Conservation (phyloP, 2,888 invertebrate species). For the Agriopis aurantiaria region DNA sequence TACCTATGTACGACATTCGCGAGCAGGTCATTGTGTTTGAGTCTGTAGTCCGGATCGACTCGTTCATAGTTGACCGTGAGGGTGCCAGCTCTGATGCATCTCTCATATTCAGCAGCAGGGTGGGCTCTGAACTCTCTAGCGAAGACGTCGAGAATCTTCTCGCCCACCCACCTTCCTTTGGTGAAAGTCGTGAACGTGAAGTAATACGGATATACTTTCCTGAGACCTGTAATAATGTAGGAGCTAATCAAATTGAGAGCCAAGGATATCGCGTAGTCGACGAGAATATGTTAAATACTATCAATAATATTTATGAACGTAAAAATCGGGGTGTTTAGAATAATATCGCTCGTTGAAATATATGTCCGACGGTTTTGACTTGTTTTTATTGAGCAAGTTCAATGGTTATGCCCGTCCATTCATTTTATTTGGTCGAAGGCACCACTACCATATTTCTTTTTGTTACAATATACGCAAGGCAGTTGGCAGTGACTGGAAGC, state of each 20-base stretch:
- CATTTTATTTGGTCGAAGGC: too few species aligned
- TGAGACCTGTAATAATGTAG: constrained; percentile 88
- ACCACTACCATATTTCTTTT: too few species aligned
- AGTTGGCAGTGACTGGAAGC: too few species aligned
- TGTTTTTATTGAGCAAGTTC: too few species aligned
- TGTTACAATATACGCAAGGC: too few species aligned
- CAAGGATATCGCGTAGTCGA: background rate
- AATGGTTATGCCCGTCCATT: too few species aligned
- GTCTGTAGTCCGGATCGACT: constrained; percentile 95
- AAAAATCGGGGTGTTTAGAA: too few species aligned
- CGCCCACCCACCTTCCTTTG: constrained; percentile 98
- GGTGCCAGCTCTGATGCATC: constrained; percentile 96
- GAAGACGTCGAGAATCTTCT: constrained; percentile 96
- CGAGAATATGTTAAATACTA: too few species aligned
- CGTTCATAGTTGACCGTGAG: constrained; percentile 97
- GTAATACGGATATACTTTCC: constrained; percentile 98
- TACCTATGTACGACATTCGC: constrained; percentile 98
- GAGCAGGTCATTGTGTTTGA: constrained; percentile 97
- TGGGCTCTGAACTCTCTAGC: constrained; percentile 97
- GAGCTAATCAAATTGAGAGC: background rate
- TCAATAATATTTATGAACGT: too few species aligned
- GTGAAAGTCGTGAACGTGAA: constrained; percentile 98
- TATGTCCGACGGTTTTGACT: too few species aligned
- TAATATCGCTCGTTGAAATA: too few species aligned
- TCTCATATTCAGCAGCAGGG: constrained; percentile 96